Evolutionary conservation across 2,888 invertebrate species (phyloP).

Genomic region (Drosophila rellima): DNA sequence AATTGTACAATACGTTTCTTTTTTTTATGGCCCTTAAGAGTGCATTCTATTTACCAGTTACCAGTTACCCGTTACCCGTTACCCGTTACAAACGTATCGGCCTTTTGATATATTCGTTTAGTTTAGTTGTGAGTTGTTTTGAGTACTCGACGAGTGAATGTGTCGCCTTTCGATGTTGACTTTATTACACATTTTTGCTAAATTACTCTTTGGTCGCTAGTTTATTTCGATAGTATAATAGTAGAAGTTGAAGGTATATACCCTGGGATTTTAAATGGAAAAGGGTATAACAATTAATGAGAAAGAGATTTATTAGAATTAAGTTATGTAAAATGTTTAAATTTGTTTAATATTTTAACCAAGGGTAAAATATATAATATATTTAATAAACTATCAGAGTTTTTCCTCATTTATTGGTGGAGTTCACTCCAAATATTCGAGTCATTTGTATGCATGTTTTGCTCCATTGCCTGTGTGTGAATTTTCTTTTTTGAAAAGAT

Average conservation of each 20-base stretch:
- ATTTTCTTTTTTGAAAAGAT: too few species aligned
- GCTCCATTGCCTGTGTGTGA: too few species aligned
- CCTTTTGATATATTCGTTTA: constrained; percentile 75
- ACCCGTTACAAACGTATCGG: constrained; percentile 49
- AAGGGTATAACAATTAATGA: background rate
- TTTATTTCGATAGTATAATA: constrained; percentile 60
- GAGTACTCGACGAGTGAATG: constrained; percentile 11
- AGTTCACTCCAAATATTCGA: too few species aligned
- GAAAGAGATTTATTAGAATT: background rate
- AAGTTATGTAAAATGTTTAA: too few species aligned
- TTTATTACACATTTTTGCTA: constrained; percentile 80
- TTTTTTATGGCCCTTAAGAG: constrained; percentile 74
- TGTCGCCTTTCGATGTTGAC: constrained; percentile 31
- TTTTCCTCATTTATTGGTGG: too few species aligned
- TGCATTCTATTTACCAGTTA: constrained; percentile 55
- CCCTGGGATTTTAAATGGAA: constrained; percentile 2
- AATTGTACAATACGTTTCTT: constrained; percentile 70
- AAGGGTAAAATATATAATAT: too few species aligned
- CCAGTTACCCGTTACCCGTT: constrained; percentile 31
- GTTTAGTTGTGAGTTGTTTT: constrained; percentile 19
- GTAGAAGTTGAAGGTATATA: constrained; percentile 22
- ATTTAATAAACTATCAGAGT: too few species aligned
- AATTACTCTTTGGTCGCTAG: constrained; percentile 78
- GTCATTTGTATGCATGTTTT: too few species aligned
- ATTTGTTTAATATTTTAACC: too few species aligned